Evolutionary conservation across 2,888 invertebrate species (phyloP), one percentile per base, ranked within the genome.

Genomic region (Macrophya annulata): DNA sequence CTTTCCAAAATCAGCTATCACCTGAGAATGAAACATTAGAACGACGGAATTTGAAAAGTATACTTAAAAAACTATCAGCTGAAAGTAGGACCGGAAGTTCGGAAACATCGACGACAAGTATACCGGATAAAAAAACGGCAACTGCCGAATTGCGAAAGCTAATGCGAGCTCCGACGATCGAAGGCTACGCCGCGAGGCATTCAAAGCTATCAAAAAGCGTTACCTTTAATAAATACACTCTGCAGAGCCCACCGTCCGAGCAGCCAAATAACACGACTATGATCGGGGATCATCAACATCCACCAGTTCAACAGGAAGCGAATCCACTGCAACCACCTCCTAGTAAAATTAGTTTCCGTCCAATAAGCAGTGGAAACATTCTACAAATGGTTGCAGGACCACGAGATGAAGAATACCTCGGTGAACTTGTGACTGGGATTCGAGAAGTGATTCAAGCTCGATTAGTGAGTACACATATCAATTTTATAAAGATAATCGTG

Each of bases 131-230:
- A 85, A 89, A 90, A 17, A 94, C 94, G 88, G 94, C 91, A 88
- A 95, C 94, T 6, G 94, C 94, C 86, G 96, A 97, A 91, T 94
- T 97, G 85, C 95, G 95, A 89, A 96, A 95, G 91, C 94, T 98
- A 86, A 96, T 97, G 94, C 94, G 96, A 91, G 97, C 97, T 45
- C 98, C 97, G 87, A 98, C 98, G 86, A 94, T 98, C 89, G 98
- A 98, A 95, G 98, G 98, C 86, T 98, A 97, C 94, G 98, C 97
- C 86, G 98, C 97, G 83, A 95, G 98, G 91, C 98, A 98, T 94
- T 97, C 97, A 87, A 98, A 98, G 93, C 96, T 98, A 93, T 95
- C 97, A 83, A 98, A 98, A 95, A 97, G 98, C 94, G 98, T 98
- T 87, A 98, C 98, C 87, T 98, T 98, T 94, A 97, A 98, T 94